Conservation (phyloP, 2,888 invertebrate species). For the Amphipyra tragopoginis region DNA sequence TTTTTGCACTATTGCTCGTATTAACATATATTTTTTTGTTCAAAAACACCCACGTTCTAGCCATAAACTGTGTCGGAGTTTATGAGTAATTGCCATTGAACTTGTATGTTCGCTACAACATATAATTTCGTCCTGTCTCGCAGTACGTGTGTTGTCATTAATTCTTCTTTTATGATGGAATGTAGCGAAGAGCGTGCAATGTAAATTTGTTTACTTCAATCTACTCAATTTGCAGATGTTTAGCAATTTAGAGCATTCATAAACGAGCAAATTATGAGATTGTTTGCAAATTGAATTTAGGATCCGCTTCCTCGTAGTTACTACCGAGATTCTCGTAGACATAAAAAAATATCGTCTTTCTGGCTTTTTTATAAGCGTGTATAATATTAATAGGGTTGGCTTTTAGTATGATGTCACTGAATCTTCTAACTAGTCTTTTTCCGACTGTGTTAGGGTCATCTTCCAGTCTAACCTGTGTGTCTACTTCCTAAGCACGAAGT, state of each 20-base stretch:
- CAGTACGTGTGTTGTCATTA: conserved; percentile 19
- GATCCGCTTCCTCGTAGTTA: conserved; percentile 14
- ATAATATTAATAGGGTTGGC: no score
- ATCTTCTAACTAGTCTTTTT: no score
- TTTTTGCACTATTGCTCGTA: conserved; percentile 29
- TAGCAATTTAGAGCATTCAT: conserved; percentile 36
- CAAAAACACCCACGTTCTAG: conserved; percentile 33
- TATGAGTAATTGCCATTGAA: conserved; percentile 39
- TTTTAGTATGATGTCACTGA: no score
- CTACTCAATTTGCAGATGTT: conserved; percentile 43
- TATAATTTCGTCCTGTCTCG: conserved; percentile 9
- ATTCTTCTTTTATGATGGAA: conserved; percentile 31
- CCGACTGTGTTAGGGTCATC: no score
- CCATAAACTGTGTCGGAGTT: conserved; percentile 17
- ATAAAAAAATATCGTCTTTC: background rate
- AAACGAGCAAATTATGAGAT: conserved; percentile 34
- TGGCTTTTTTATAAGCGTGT: background rate
- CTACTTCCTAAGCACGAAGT: no score
- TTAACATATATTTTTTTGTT: conserved; percentile 32
- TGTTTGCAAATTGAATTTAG: conserved; percentile 41
- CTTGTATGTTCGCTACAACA: conserved; percentile 12
- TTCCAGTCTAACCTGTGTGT: no score
- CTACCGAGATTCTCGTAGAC: background rate
- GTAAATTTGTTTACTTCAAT: conserved; percentile 38
- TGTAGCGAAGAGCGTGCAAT: conserved; percentile 29